Evolutionary conservation across 2,113 vertebrate species (phyloP).

Genomic region (Pelvicachromis taeniatus): DNA sequence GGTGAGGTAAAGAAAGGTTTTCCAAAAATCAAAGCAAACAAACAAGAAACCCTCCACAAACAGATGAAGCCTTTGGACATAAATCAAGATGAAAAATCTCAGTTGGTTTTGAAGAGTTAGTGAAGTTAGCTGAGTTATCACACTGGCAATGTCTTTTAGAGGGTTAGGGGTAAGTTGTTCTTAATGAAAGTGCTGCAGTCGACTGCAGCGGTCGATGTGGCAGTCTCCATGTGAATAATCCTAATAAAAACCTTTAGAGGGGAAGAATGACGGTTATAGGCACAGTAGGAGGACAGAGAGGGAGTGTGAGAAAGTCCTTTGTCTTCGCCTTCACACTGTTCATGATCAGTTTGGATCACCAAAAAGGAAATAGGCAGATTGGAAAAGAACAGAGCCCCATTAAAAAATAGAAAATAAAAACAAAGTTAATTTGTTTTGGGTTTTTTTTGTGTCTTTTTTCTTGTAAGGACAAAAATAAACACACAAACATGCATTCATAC

Average conservation of each 20-base stretch:
- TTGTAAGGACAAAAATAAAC: neutral
- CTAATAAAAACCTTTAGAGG: too few species aligned
- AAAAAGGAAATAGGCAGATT: neutral
- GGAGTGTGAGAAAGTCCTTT: slow-evolving; percentile 4
- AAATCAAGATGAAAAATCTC: neutral
- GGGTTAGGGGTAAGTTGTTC: neutral
- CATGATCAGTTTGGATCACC: neutral
- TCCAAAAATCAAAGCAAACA: neutral
- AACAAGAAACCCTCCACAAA: neutral
- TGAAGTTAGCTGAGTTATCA: neutral
- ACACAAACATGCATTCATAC: neutral
- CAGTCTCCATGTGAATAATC: too few species aligned
- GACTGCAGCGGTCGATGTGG: too few species aligned
- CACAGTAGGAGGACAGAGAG: neutral
- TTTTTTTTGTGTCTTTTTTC: neutral
- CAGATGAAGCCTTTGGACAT: neutral
- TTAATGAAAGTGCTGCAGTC: neutral
- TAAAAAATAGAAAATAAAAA: neutral
- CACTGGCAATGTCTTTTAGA: neutral
- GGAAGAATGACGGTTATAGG: neutral
- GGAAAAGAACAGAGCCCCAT: neutral
- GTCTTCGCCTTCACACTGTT: neutral
- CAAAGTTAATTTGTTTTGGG: neutral
- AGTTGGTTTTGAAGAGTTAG: neutral
- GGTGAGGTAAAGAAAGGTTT: neutral